A percentile compares a stretch with the other conserved stretches of the same genome.
Evolutionary conservation across 1,140 invertebrate species (phyloP).

Genomic region (Pomacea maculata): DNA sequence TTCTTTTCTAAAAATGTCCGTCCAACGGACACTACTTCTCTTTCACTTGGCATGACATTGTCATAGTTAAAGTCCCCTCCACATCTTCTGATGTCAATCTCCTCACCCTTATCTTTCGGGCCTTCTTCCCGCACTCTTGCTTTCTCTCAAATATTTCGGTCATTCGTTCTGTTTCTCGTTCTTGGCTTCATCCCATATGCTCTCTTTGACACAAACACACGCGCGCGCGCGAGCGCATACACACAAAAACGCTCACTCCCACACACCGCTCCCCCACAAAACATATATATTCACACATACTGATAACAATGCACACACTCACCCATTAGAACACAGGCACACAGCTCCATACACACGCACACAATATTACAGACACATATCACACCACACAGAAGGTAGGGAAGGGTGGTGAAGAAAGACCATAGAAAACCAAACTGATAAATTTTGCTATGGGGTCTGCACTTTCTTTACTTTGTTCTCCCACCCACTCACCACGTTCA

Average conservation of each 20-base stretch:
- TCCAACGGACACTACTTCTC: background rate
- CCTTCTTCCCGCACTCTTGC: background rate
- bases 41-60: background rate
- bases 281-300: background rate
- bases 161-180: background rate
- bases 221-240: background rate
- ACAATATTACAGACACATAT: background rate
- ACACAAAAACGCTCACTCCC: slow-evolving; percentile 4
- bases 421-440: too few relatives aligned
- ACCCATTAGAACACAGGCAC: slow-evolving; percentile 25
- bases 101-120: background rate
- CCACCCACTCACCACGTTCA: too few relatives aligned
- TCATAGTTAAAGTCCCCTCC: background rate
- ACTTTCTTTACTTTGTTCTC: too few relatives aligned
- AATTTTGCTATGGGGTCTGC: too few relatives aligned
- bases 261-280: background rate
- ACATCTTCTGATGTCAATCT: background rate
- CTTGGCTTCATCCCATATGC: background rate
- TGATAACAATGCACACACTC: slow-evolving; percentile 19
- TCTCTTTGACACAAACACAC: slow-evolving; percentile 2
- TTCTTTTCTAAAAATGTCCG: background rate
- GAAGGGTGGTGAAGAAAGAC: too few relatives aligned
- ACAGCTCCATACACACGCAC: slow-evolving; percentile 17
- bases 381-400: too few relatives aligned
- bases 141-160: background rate